Percentiles rank a stretch among this genome's conserved stretches.
Conservation (phyloP, 1,140 invertebrate genomes). For the Cataglyphis hispanica region DNA sequence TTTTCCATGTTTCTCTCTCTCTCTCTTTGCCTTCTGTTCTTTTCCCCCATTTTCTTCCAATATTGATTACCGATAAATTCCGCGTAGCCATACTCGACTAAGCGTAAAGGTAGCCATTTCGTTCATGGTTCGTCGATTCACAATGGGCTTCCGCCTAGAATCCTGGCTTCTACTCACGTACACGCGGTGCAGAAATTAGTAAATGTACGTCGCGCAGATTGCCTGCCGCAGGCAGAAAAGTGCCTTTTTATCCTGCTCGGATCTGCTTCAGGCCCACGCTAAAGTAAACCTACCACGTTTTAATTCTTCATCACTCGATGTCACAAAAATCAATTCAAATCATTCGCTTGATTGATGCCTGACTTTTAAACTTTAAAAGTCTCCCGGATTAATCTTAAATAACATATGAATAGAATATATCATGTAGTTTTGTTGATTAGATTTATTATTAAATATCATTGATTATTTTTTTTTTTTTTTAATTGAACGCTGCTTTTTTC, state of each 20-base stretch:
- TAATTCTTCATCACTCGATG: not conserved
- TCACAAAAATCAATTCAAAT: not conserved
- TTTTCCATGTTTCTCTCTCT: not conserved
- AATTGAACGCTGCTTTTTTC: not conserved
- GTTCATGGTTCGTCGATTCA: slow-evolving; percentile 78
- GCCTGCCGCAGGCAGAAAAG: slow-evolving; percentile 19
- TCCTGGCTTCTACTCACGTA: slow-evolving; percentile 73
- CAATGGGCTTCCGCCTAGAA: slow-evolving; percentile 80
- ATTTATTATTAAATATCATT: slow-evolving; percentile 1
- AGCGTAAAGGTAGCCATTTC: slow-evolving; percentile 82
- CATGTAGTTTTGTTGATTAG: not conserved
- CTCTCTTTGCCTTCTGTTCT: not conserved
- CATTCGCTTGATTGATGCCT: not conserved
- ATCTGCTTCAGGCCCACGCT: slow-evolving; percentile 10
- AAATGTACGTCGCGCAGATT: slow-evolving; percentile 57
- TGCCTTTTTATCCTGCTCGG: slow-evolving; percentile 32
- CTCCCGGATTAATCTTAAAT: not conserved
- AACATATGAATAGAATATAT: not conserved
- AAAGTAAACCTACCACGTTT: not conserved
- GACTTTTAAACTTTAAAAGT: not conserved
- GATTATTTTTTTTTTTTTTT: not conserved
- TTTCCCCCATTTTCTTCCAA: slow-evolving; percentile 18
- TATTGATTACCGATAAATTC: slow-evolving; percentile 82
- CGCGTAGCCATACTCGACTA: slow-evolving; percentile 72
- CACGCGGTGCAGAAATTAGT: slow-evolving; percentile 73